phyloP scores from a whole-genome alignment of 2,113 vertebrate genomes.

The Burhinus bistriatus region DNA sequence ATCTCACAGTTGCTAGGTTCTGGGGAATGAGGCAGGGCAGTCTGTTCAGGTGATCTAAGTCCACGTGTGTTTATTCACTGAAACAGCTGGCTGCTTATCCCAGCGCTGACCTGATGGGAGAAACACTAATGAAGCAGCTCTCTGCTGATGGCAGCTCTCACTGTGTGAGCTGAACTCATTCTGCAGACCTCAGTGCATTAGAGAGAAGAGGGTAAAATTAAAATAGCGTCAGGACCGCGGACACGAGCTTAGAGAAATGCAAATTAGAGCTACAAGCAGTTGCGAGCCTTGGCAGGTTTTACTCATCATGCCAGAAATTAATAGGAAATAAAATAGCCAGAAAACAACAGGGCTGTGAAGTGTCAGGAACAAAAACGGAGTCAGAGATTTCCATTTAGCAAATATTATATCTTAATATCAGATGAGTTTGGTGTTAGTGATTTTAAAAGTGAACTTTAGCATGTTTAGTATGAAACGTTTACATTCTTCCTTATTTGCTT shows the following conservation, averaged over 20 bases:
- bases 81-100: not conserved
- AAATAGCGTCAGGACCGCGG: not conserved
- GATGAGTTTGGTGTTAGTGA: not conserved
- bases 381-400: not conserved
- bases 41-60: not conserved
- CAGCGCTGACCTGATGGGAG: not conserved
- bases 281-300: not conserved
- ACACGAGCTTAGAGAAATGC: not conserved
- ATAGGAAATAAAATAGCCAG: not conserved
- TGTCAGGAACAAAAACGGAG: not conserved
- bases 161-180: not conserved
- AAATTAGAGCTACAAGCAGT: fast-evolving
- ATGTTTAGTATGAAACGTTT: not conserved
- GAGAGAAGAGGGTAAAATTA: not conserved
- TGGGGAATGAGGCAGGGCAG: not conserved
- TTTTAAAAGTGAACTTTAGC: not conserved
- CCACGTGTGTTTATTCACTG: not conserved
- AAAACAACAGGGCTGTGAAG: not conserved
- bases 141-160: not conserved
- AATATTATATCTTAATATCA: not conserved
- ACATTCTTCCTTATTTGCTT: not conserved
- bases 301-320: not conserved
- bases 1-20: not conserved
- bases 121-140: not conserved
- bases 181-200: not conserved